These are phyloP conservation scores for Osmerus eperlanus DNA, from an alignment of 2,113 vertebrate genomes.

Conservation along the genomic window DNA sequence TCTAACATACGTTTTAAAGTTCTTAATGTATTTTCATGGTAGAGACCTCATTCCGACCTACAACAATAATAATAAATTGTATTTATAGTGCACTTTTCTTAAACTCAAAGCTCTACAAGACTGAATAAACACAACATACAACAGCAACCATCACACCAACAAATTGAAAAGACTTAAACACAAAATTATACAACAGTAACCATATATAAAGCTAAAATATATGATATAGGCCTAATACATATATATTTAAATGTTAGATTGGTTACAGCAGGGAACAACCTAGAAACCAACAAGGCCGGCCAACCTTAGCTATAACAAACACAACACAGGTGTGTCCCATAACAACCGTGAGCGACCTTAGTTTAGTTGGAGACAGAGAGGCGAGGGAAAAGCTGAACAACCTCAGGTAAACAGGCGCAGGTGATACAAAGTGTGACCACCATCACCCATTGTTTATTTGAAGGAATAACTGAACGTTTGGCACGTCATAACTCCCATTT, in stretches of 20 bases:
- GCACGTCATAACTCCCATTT: background rate
- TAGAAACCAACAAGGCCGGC: background rate
- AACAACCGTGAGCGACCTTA: conserved; percentile 44
- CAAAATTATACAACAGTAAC: too few relatives aligned
- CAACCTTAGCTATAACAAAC: conserved; percentile 14
- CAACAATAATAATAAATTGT: too few relatives aligned
- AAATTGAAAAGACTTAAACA: too few relatives aligned
- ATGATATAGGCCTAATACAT: too few relatives aligned
- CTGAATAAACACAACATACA: too few relatives aligned
- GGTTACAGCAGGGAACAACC: background rate
- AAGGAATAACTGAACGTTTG: background rate
- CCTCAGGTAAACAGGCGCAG: conserved; percentile 19
- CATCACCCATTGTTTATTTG: background rate
- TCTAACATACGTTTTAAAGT: too few relatives aligned
- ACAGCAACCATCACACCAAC: too few relatives aligned
- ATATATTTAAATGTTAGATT: background rate
- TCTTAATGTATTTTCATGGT: too few relatives aligned
- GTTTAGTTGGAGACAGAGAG: conserved; percentile 16
- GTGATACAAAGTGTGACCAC: background rate
- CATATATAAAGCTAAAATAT: too few relatives aligned
- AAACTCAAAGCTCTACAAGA: too few relatives aligned
- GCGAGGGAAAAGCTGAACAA: conserved; percentile 4
- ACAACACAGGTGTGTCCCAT: conserved; percentile 21
- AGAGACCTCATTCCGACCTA: too few relatives aligned
- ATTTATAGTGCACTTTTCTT: too few relatives aligned